phyloP scores from a whole-genome alignment of 2,113 vertebrate species.

The Phasianus colchicus region DNA sequence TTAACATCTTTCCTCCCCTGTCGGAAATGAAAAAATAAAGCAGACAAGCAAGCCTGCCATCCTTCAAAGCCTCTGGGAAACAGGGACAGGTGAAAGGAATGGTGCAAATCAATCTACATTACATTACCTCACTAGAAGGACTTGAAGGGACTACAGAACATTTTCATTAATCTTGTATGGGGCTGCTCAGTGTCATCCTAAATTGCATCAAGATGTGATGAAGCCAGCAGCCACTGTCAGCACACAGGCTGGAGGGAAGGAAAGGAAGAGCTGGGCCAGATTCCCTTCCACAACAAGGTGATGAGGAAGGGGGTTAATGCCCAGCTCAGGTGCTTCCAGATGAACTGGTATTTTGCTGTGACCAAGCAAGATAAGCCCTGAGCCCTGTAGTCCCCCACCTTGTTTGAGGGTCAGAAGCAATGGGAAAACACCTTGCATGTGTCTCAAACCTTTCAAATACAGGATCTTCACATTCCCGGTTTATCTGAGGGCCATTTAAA shows the following conservation, averaged over 20 bases:
- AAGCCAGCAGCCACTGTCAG: background rate
- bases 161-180: constrained; percentile 35
- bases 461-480: background rate
- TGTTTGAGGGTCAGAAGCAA: background rate
- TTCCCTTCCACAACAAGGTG: fast-evolving
- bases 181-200: background rate
- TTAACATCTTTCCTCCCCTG: background rate
- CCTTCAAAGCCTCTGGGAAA: background rate
- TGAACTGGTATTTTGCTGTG: background rate
- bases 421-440: background rate
- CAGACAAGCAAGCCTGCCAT: background rate
- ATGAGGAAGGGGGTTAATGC: background rate
- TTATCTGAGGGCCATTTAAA: background rate
- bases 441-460: background rate
- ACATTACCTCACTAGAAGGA: constrained; percentile 34
- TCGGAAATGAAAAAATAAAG: constrained; percentile 39
- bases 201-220: background rate
- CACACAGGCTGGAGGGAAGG: background rate
- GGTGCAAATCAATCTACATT: constrained; percentile 49
- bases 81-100: background rate
- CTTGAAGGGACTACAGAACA: constrained; percentile 24
- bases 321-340: background rate
- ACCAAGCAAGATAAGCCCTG: background rate
- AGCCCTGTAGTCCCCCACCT: background rate
- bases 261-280: background rate